Evolutionary conservation across 1,140 invertebrate genomes (phyloP), one percentile per base, ranked within the genome.

Genomic region (Drosophila kanapiae): DNA sequence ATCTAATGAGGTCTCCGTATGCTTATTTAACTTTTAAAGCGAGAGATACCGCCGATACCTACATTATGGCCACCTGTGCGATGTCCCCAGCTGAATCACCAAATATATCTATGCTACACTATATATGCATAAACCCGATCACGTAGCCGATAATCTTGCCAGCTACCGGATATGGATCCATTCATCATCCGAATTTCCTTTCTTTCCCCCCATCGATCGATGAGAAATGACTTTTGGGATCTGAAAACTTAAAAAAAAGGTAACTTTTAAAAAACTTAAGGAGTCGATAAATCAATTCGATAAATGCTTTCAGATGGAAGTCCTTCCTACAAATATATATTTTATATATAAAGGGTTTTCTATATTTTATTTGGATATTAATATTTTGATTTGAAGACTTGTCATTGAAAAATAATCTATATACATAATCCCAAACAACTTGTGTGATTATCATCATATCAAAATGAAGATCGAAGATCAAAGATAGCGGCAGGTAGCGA

Each of bases 91-190:
- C 63, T 75, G 82, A 84, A 84, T 80, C 67, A 82, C 64, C 80
- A 78, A 82, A 79, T 59, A 45, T 65, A 43, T 61, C 29, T 13
- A 7, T 37, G 38, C 11, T 56, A 38, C n/a, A 35, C 33, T 35
- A 35, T 35, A 49, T 70, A 69, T 70, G 64, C 63, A 69, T 69
- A 69, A 51, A 43, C 62, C 59, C 42, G 14, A 64, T 31, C 61
- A 64, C 61, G 61, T 64, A 64, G 11, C 10, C 35, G 35, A 74
- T 62, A 43, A 61, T 61, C 69, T 75, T 29, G 35, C 31, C 65
- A 47, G 60, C 67, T 58, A 88, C 84, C 83, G 83, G 83, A 86
- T 87, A 88, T 74, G 80, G 70, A 69, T 76, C 67, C 75, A 87
- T 87, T 54, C 64, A 86, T 87, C 70, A 86, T 53, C 37, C 14